Percentiles rank a stretch among this genome's conserved stretches.
These are phyloP conservation scores for Lamproptera curius DNA, from an alignment of 2,888 invertebrate species.

Conservation along the genomic window DNA sequence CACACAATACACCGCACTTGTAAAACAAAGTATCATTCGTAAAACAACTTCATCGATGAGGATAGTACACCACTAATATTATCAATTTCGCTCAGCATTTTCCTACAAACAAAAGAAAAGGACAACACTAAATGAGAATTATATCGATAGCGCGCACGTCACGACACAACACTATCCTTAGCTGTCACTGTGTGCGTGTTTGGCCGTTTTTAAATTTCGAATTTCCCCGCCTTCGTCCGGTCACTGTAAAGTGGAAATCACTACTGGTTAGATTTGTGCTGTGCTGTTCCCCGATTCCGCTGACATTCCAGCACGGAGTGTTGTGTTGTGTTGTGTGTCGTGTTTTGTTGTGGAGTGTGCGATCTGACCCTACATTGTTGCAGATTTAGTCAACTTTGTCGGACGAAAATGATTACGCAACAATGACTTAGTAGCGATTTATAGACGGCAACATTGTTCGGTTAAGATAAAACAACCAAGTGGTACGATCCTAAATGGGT, in stretches of 20 bases:
- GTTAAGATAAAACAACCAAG: no score
- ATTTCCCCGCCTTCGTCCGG: conserved; percentile 73
- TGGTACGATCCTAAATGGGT: no score
- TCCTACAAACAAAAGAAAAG: conserved; percentile 72
- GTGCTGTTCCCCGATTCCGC: conserved; percentile 44
- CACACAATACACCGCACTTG: conserved; percentile 69
- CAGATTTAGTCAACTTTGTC: conserved; percentile 26
- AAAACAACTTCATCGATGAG: conserved; percentile 74
- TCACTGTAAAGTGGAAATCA: conserved; percentile 76
- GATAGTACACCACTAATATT: conserved; percentile 76
- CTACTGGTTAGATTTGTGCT: conserved; percentile 60
- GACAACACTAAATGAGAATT: conserved; percentile 48
- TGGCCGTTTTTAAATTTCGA: conserved; percentile 64
- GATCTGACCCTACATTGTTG: conserved; percentile 37
- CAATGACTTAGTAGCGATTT: not conserved
- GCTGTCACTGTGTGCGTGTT: conserved; percentile 32
- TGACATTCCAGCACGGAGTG: conserved; percentile 52
- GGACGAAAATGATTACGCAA: conserved; percentile 16
- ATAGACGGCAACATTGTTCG: conserved; percentile 3
- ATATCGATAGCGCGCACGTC: conserved; percentile 49
- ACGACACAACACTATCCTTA: conserved; percentile 53
- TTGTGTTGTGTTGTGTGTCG: conserved; percentile 46
- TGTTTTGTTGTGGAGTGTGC: no score
- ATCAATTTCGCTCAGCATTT: conserved; percentile 75
- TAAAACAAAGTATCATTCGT: conserved; percentile 74